Percentiles rank a stretch among this genome's conserved stretches.
Evolutionary conservation across 2,797 vertebrate species (phyloP).

Genomic region (Notolepis coatsorum): DNA sequence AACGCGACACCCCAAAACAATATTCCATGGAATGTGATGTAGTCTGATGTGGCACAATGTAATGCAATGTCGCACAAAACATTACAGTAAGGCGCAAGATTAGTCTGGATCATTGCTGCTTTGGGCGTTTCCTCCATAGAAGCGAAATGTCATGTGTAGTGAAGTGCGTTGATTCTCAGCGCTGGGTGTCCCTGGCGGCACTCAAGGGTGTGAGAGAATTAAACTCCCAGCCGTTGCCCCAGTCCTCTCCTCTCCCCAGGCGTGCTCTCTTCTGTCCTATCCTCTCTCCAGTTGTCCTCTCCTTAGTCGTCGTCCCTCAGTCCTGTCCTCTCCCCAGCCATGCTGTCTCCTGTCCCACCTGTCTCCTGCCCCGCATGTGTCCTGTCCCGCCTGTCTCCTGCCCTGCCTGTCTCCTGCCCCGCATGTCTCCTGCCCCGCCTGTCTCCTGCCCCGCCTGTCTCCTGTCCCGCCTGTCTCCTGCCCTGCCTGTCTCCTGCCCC

Average conservation of each 20-base stretch:
- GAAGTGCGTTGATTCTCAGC: constrained; percentile 9
- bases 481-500: too few species aligned
- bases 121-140: neutral
- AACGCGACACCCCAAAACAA: neutral
- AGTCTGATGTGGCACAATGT: neutral
- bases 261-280: too few species aligned
- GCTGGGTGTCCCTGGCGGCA: neutral
- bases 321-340: too few species aligned
- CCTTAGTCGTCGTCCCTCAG: too few species aligned
- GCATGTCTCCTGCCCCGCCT: too few species aligned
- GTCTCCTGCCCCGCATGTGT: too few species aligned
- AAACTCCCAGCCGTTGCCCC: neutral
- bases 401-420: too few species aligned
- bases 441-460: too few species aligned
- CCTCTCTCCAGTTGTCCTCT: too few species aligned
- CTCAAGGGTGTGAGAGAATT: neutral
- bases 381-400: too few species aligned
- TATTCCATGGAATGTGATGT: neutral
- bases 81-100: neutral
- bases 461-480: too few species aligned
- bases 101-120: neutral
- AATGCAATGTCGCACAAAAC: neutral
- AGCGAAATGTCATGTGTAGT: constrained; percentile 21
- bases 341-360: too few species aligned
- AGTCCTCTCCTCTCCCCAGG: neutral